Evolutionary conservation across 2,888 invertebrate species (phyloP).

Genomic region (Nemoura dubitans): DNA sequence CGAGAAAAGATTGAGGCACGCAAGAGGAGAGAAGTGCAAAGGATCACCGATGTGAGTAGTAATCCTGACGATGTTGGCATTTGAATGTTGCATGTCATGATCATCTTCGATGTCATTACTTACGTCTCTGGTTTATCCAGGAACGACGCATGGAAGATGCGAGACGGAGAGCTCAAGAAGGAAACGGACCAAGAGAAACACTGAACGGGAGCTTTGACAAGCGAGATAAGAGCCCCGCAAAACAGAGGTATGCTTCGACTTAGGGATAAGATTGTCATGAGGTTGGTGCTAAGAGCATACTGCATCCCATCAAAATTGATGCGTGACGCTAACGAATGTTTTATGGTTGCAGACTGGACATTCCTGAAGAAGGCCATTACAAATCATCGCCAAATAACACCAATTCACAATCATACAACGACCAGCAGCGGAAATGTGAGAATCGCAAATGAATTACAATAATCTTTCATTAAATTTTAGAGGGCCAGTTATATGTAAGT

Average conservation of each 20-base stretch:
- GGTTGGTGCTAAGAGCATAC: no score
- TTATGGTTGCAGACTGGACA: slow-evolving; percentile 42
- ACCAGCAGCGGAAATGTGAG: slow-evolving; percentile 69
- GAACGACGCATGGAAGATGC: slow-evolving; percentile 83
- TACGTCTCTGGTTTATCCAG: slow-evolving; percentile 37
- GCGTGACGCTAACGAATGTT: neutral
- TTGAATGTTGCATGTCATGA: no score
- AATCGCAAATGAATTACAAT: neutral
- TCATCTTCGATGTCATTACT: no score
- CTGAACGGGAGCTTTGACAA: slow-evolving; percentile 62
- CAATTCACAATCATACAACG: slow-evolving; percentile 69
- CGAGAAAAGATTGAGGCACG: slow-evolving; percentile 85
- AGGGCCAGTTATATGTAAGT: no score
- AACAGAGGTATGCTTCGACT: neutral
- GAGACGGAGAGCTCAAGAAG: slow-evolving; percentile 66
- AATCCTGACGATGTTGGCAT: neutral
- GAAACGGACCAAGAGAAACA: slow-evolving; percentile 60
- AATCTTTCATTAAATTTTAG: no score
- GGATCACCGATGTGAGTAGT: slow-evolving; percentile 76
- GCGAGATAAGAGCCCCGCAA: slow-evolving; percentile 33
- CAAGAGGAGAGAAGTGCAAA: slow-evolving; percentile 86
- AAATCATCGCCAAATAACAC: slow-evolving; percentile 58
- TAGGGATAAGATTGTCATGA: no score
- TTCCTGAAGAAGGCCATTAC: slow-evolving; percentile 39
- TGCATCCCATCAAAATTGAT: neutral